Percentiles rank a stretch among this genome's conserved stretches.
These are phyloP conservation scores for Prorops nasuta DNA, from an alignment of 1,140 invertebrate species.

Conservation along the genomic window DNA sequence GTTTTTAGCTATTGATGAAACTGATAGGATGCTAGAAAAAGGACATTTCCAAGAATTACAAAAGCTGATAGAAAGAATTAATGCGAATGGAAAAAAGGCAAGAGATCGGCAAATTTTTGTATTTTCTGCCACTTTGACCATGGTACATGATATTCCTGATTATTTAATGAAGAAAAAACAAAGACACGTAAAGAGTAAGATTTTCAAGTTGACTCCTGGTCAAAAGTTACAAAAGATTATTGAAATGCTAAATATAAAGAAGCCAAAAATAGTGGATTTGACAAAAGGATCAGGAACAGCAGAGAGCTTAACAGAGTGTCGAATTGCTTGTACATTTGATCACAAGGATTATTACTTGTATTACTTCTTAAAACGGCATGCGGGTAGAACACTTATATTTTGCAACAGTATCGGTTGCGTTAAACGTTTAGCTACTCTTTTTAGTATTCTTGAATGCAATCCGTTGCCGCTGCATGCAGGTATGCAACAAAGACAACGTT, in stretches of 20 bases:
- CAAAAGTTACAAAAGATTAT: constrained; percentile 74
- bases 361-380: constrained; percentile 84
- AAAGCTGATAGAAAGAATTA: constrained; percentile 78
- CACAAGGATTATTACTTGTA: constrained; percentile 93
- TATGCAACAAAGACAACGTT: constrained; percentile 91
- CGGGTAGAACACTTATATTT: constrained; percentile 92
- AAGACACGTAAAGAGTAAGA: constrained; percentile 54
- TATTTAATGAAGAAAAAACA: constrained; percentile 71
- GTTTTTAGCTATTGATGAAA: constrained; percentile 95
- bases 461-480: constrained; percentile 88
- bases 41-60: constrained; percentile 95
- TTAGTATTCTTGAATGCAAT: constrained; percentile 74
- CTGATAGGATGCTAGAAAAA: constrained; percentile 96
- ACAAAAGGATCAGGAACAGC: constrained; percentile 79
- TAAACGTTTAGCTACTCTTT: constrained; percentile 77
- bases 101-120: constrained; percentile 86
- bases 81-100: constrained; percentile 63
- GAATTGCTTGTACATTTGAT: constrained; percentile 73
- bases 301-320: constrained; percentile 77
- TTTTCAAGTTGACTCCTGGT: constrained; percentile 65
- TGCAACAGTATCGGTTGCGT: constrained; percentile 96
- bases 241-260: constrained; percentile 75
- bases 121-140: constrained; percentile 95
- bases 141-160: constrained; percentile 80
- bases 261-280: constrained; percentile 92